Base-by-base conservation (phyloP, 1,140 invertebrate genomes). In the Bombus waltoni region DNA sequence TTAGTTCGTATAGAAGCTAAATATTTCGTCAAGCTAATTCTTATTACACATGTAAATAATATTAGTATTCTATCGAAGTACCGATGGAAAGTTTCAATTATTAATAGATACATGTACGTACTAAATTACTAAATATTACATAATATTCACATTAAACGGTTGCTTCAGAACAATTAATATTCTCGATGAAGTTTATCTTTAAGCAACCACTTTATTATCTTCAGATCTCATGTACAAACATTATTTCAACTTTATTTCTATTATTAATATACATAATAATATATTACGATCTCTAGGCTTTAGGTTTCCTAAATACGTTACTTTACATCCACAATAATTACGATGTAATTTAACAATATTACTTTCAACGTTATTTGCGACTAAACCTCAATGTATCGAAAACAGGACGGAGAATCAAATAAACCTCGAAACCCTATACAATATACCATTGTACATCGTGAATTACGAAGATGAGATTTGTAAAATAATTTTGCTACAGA, bases 51-150 rank as follows among this genome's bases (percentile, higher is more conserved):
- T 44, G 13, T 53, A 65, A 66, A 57, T 47, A 18, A 53, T 83
- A 85, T 88, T 72, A 80, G 47, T 74, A 88, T 88, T 80, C 86
- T 25, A 38, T 57, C 4, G 8, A 18, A 15, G 47, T 11, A 71
- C 10, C 9, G 4, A n/a, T 88, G 72, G 72, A 88, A 85, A 76
- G 77, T 84, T 47, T 66, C 62, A 18, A 79, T 22, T 88, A 73
- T 81, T n/a, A n/a, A n/a, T 78, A 81, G 44, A 42, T 81, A 53
- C 47, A 8, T 53, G 47, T 22, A 53, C 18, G 47, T 22, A 53
- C 6, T 53, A 53, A 53, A 53, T 53, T 53, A 81, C 80, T 81
- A 85, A 81, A 25, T 40, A 77, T 88, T 74, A 72, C 73, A 32
- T 47, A 77, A 47, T 40, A 32, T n/a, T 38, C 8, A 28, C 47